Conservation (phyloP, 2,797 vertebrate genomes). For the Crypturellus tataupa region DNA sequence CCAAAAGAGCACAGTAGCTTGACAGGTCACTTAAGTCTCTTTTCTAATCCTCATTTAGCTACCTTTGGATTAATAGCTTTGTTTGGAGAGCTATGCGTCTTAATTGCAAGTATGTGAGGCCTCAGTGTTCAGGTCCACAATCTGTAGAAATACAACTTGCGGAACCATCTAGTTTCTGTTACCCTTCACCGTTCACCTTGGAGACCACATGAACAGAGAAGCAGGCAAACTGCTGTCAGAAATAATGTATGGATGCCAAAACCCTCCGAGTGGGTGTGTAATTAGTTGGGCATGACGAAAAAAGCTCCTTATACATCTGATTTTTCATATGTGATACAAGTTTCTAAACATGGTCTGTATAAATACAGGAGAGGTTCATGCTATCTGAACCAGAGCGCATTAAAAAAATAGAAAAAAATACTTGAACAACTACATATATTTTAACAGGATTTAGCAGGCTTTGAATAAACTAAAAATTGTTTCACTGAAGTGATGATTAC, state of each 20-base stretch:
- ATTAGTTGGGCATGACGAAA: not conserved
- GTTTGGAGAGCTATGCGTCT: not conserved
- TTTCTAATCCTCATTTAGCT: conserved; percentile 34
- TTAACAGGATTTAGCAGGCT: not conserved
- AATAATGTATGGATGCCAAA: not conserved
- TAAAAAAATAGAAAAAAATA: not conserved
- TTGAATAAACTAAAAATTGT: not conserved
- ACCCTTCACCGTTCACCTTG: not conserved
- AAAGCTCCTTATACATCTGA: not conserved
- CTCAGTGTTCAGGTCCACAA: fast-evolving
- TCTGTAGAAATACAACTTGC: fast-evolving
- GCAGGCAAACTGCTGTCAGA: not conserved
- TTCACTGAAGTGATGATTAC: not conserved
- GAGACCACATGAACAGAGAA: not conserved
- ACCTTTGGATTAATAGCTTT: conserved; percentile 2
- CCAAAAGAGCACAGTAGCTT: not conserved
- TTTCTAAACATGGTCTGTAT: not conserved
- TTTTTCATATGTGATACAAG: not conserved
- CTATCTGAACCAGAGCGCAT: not conserved
- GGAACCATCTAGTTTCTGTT: not conserved
- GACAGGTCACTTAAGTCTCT: conserved; percentile 3
- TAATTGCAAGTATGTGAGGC: not conserved
- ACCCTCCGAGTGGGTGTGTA: not conserved
- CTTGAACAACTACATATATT: not conserved
- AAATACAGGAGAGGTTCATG: not conserved